Base-by-base conservation (phyloP, 2,888 invertebrate genomes). In the Lycia hirtaria region DNA sequence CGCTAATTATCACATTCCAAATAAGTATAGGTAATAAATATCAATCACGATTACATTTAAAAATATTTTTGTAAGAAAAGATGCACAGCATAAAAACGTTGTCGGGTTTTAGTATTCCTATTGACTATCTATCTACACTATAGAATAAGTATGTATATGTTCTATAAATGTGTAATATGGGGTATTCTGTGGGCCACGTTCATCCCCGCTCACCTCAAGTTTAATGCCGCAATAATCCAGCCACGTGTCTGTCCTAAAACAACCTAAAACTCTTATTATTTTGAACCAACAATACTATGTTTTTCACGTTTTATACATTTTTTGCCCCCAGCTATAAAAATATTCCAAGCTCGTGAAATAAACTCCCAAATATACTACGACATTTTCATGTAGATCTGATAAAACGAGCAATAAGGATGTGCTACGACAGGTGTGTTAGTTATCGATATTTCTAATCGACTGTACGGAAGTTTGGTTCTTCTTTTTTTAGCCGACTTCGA, bases 361-460 rank as follows among this genome's bases (percentile, higher is more conserved):
- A 44, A 30, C 12, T 30, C 20, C 2, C 6, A n/a, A 44, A 30
- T 19, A 30, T 30, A 44, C 44, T 12, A 28, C 17, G 26, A 6
- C 9, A 17, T 7, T 44, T 10, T 17, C 14, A 41, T 26, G 41
- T n/a, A 5, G 26, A 44, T 19, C 30, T 44, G 28, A 30, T 44
- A 44, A 44, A 44, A 28, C 6, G 40, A 24, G 10, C 26, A 3
- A 9, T 32, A 44, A 30, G 12, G 44, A 7, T 44, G 44, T 19
- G 19, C 2, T 6, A 0, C 5, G 12, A 28, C 17, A 30, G 28
- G 30, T 44, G 40, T 41, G 28, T 17, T 19, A n/a, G n/a, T 30
- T 30, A 26, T 44, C 44, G 44, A 44, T 44, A 30, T 19, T 26
- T 14, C 12, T n/a, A n/a, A n/a, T 30, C 12, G 10, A 30, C 30